Evolutionary conservation across 1,140 invertebrate species (phyloP).

Genomic region (Nomia melanderi): DNA sequence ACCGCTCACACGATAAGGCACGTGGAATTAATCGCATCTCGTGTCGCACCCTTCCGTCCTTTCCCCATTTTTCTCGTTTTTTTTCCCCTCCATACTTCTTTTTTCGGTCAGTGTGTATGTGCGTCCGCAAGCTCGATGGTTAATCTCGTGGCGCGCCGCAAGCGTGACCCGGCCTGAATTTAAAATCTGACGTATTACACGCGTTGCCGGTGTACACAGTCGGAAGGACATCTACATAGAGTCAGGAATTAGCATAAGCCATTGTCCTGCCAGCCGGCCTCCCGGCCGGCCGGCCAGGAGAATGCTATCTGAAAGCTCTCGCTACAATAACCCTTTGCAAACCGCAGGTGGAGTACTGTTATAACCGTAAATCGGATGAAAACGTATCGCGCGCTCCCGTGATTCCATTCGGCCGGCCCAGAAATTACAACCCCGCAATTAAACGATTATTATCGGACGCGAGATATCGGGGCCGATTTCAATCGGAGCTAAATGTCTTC

Average conservation of each 20-base stretch:
- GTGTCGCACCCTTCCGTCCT: neutral
- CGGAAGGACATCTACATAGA: conserved; percentile 58
- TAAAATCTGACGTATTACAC: conserved; percentile 55
- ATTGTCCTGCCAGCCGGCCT: conserved; percentile 68
- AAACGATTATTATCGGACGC: conserved; percentile 38
- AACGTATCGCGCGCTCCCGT: conserved; percentile 37
- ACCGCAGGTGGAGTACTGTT: conserved; percentile 62
- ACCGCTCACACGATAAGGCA: conserved; percentile 13
- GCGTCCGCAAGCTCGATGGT: conserved; percentile 24
- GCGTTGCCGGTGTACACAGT: conserved; percentile 39
- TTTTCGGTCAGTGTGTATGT: neutral
- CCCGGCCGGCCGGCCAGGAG: neutral
- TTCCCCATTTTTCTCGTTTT: neutral
- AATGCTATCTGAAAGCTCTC: conserved; percentile 63
- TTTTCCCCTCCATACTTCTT: neutral
- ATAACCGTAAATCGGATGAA: conserved; percentile 52
- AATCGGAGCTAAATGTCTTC: conserved; percentile 12
- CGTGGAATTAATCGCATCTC: conserved; percentile 34
- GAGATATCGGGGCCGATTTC: conserved; percentile 3
- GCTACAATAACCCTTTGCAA: conserved; percentile 68
- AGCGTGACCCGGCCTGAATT: conserved; percentile 51
- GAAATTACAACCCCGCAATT: conserved; percentile 35
- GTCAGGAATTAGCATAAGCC: conserved; percentile 72
- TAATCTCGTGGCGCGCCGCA: conserved; percentile 34
- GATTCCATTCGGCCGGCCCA: conserved; percentile 11